Conservation (phyloP, 2,113 vertebrate genomes). For the Pterocles gutturalis region DNA sequence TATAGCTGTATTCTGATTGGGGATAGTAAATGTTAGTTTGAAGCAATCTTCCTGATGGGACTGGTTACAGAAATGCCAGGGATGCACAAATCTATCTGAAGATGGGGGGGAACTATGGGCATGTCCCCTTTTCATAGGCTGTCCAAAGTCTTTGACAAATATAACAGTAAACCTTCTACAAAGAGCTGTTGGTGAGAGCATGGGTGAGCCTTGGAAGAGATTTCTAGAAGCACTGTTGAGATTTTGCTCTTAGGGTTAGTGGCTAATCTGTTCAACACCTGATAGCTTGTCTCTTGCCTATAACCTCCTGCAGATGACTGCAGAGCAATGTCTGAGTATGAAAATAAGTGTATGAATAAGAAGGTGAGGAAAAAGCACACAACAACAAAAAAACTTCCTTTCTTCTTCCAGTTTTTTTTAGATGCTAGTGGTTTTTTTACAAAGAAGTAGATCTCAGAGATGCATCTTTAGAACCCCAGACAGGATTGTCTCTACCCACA, state of each 20-base stretch:
- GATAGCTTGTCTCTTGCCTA: neutral
- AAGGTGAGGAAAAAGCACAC: neutral
- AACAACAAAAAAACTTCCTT: neutral
- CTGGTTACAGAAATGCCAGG: conserved; percentile 13
- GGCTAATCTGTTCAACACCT: neutral
- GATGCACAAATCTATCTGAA: neutral
- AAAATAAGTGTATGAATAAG: neutral
- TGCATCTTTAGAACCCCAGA: neutral
- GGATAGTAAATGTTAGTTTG: conserved; percentile 2
- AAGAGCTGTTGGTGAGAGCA: neutral
- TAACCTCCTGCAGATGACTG: neutral
- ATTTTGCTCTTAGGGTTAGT: neutral
- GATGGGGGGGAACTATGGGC: neutral
- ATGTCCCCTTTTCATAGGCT: neutral
- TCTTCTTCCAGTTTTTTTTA: neutral
- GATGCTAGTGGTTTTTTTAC: neutral
- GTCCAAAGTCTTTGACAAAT: neutral
- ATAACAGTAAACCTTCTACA: neutral
- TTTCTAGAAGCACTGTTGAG: neutral
- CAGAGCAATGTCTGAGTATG: neutral
- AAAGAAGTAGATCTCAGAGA: neutral
- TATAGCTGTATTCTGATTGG: conserved; percentile 28
- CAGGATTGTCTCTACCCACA: neutral
- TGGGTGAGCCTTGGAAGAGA: neutral
- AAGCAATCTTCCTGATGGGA: neutral